Conservation (phyloP, 2,888 invertebrate genomes). For the Carterocephalus palaemon region DNA sequence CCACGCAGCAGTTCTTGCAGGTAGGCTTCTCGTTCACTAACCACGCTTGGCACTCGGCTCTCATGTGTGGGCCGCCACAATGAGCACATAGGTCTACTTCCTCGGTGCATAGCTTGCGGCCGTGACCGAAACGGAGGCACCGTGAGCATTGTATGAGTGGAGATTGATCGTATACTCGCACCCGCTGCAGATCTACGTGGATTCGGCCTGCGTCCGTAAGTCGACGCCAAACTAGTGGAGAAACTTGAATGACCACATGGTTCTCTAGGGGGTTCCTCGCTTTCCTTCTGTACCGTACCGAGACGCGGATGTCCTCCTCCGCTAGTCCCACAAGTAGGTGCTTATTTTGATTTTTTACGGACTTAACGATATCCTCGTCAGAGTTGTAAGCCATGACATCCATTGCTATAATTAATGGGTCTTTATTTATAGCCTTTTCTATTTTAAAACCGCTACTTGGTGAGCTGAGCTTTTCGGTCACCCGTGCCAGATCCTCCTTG, state of each 20-base stretch:
- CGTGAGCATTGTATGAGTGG: constrained; percentile 19
- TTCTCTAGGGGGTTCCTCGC: neutral
- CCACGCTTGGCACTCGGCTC: constrained; percentile 7
- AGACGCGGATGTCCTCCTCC: neutral
- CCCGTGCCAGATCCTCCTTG: constrained; percentile 1
- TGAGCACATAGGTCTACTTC: constrained; percentile 14
- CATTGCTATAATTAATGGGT: constrained; percentile 8
- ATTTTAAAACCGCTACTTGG: neutral
- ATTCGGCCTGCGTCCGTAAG: neutral
- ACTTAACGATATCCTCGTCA: constrained; percentile 22
- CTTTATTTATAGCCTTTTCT: constrained; percentile 2
- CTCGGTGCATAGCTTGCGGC: constrained; percentile 10
- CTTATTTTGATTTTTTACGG: constrained; percentile 14
- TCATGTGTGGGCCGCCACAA: constrained; percentile 19
- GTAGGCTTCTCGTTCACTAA: neutral
- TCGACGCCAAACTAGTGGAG: constrained; percentile 11
- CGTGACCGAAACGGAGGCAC: constrained; percentile 23
- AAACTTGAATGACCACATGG: neutral
- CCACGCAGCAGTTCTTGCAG: constrained; percentile 17
- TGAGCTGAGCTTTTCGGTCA: neutral
- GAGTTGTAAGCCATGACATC: constrained; percentile 12
- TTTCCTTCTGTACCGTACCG: constrained; percentile 2
- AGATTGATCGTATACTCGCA: constrained; percentile 8
- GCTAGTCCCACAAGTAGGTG: neutral
- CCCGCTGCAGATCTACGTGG: constrained; percentile 15